Conservation (phyloP, 2,888 invertebrate genomes). For the Stratiomys singularior region DNA sequence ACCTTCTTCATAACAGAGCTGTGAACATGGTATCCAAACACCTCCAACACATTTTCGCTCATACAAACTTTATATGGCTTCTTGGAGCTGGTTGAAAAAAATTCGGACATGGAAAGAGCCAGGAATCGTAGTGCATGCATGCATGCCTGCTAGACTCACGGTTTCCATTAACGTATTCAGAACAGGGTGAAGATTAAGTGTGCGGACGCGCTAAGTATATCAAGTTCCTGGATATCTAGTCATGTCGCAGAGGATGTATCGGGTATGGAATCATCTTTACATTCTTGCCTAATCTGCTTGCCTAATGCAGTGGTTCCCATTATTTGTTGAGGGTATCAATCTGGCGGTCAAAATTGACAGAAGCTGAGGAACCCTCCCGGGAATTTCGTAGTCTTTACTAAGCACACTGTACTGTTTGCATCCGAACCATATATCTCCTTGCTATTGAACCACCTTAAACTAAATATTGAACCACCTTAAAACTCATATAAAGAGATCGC, state of each 20-base stretch:
- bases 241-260: no score
- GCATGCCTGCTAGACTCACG: not conserved
- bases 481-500: not conserved
- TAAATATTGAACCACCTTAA: not conserved
- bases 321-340: no score
- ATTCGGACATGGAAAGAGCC: constrained; percentile 16
- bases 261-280: no score
- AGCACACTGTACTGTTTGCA: not conserved
- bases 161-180: not conserved
- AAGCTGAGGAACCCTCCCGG: no score
- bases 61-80: constrained; percentile 28
- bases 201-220: not conserved
- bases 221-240: no score
- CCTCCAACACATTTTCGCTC: constrained; percentile 46
- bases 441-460: not conserved
- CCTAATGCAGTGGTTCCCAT: no score
- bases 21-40: constrained; percentile 50
- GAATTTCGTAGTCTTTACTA: not conserved
- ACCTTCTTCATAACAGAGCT: constrained; percentile 51
- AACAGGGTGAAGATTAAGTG: constrained; percentile 1
- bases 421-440: not conserved
- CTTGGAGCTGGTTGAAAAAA: constrained; percentile 16
- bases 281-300: no score
- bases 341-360: no score
- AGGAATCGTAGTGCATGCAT: constrained; percentile 34